A percentile compares a stretch with the other conserved stretches of the same genome.
Conservation (phyloP, 2,797 vertebrate genomes). For the Chelmon rostratus region DNA sequence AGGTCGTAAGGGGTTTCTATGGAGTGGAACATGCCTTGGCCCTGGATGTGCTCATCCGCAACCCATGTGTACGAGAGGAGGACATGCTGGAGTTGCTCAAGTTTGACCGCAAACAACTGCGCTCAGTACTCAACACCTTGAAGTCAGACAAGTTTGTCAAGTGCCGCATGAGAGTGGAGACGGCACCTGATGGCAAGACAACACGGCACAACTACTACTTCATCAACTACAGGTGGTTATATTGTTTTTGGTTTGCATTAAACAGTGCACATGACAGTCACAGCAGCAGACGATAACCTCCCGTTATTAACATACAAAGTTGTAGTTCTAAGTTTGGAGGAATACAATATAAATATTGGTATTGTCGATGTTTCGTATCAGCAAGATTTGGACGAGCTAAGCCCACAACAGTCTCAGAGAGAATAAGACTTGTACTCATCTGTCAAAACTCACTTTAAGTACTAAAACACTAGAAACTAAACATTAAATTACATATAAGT, state of each 20-base stretch:
- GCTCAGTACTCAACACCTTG: constrained; percentile 96
- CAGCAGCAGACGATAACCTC: background rate
- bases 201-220: constrained; percentile 99
- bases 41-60: constrained; percentile 97
- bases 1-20: constrained; percentile 97
- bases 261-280: no score
- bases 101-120: constrained; percentile 97
- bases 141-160: constrained; percentile 99
- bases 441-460: background rate
- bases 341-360: background rate
- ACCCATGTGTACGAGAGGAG: constrained; percentile 97
- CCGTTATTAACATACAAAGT: background rate
- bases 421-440: background rate
- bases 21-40: constrained; percentile 96
- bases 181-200: constrained; percentile 95
- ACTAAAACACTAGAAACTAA: background rate
- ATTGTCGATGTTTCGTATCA: background rate
- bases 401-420: background rate
- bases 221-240: constrained; percentile 91
- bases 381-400: background rate
- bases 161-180: constrained; percentile 98
- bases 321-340: background rate
- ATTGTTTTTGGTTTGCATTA: background rate
- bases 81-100: constrained; percentile 99
- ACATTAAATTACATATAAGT: background rate